Conservation (phyloP, 2,113 vertebrate species). For the Himantopus leucocephalus region DNA sequence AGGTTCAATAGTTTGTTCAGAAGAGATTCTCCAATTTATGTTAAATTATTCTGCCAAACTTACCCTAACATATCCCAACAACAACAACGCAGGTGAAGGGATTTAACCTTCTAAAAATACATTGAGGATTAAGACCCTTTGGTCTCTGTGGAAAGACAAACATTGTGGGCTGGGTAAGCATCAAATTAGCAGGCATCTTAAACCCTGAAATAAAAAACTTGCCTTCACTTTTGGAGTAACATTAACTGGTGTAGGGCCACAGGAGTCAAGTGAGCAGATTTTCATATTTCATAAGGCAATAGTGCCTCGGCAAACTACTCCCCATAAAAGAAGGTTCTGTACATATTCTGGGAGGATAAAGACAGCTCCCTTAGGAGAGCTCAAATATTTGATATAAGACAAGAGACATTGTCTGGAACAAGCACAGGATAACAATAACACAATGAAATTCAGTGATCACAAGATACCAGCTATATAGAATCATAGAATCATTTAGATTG, state of each 20-base stretch:
- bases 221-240: not conserved
- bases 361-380: not conserved
- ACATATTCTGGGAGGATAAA: not conserved
- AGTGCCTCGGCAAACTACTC: not conserved
- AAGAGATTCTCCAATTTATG: not conserved
- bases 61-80: not conserved
- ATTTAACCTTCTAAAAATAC: not conserved
- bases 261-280: not conserved
- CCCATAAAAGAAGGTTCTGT: not conserved
- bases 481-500: not conserved
- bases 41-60: not conserved
- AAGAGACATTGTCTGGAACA: not conserved
- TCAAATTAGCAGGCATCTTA: not conserved
- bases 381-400: not conserved
- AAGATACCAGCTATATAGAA: not conserved
- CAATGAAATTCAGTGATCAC: not conserved
- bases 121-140: not conserved
- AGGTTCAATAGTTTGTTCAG: not conserved
- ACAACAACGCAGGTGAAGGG: accelerated
- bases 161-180: not conserved
- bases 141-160: not conserved
- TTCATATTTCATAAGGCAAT: not conserved
- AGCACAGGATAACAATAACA: not conserved
- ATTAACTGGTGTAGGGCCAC: accelerated
- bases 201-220: not conserved